These are phyloP conservation scores for Drosophila jambulina DNA, from an alignment of 1,140 invertebrate genomes.

Conservation along the genomic window DNA sequence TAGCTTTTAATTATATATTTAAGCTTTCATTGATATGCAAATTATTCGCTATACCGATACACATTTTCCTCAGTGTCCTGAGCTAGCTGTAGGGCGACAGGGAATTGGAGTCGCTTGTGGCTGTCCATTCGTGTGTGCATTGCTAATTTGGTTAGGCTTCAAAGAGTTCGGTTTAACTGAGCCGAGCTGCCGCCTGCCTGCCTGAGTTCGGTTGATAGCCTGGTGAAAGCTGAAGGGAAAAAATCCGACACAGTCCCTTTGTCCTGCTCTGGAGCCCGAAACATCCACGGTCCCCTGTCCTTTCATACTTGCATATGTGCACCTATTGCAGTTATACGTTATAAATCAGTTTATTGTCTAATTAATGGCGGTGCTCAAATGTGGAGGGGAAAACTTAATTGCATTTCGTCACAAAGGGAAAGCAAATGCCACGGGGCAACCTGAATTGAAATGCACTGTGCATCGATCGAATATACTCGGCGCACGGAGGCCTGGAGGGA, in stretches of 20 bases:
- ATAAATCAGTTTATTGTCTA: conserved; percentile 75
- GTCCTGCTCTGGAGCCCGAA: not conserved
- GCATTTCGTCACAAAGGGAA: conserved; percentile 50
- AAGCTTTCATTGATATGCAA: not conserved
- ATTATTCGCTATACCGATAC: too few species aligned
- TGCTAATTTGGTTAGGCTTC: conserved; percentile 57
- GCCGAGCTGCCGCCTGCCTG: conserved; percentile 5
- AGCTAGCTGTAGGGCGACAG: not conserved
- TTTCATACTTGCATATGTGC: not conserved
- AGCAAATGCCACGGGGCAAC: conserved; percentile 46
- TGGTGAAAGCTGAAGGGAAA: not conserved
- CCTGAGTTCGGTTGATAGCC: conserved; percentile 4
- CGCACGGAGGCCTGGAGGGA: not conserved
- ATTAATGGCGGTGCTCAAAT: conserved; percentile 54
- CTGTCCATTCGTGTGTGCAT: conserved; percentile 51
- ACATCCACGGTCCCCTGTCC: not conserved
- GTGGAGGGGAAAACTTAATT: conserved; percentile 37
- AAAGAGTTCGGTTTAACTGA: conserved; percentile 33
- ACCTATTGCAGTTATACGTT: conserved; percentile 20
- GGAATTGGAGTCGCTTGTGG: conserved; percentile 21
- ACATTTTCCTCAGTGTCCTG: conserved; percentile 5
- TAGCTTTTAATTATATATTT: too few species aligned
- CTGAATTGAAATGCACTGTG: conserved; percentile 35
- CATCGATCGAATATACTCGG: conserved; percentile 33
- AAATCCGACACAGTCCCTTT: not conserved